Conservation (phyloP, 1,140 invertebrate genomes). For the Telenomus remus region DNA sequence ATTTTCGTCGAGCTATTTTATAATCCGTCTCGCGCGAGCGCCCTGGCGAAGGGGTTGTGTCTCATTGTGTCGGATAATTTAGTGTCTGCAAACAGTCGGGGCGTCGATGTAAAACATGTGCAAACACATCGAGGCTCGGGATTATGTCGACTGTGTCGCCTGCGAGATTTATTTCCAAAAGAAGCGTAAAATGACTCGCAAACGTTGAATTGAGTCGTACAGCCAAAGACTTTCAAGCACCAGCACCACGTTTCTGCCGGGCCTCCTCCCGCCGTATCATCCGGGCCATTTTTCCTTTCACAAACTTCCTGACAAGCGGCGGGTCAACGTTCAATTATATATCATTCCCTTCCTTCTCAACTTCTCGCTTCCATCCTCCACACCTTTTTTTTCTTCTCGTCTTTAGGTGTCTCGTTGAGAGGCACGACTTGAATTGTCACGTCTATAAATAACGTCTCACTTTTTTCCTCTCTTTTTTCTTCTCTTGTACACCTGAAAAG, state of each 20-base stretch:
- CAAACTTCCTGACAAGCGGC: conserved; percentile 26
- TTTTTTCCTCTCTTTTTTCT: too few species aligned
- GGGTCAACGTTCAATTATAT: conserved; percentile 43
- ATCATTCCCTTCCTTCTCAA: conserved; percentile 32
- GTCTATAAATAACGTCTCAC: conserved; percentile 30
- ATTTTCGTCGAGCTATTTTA: conserved; percentile 64
- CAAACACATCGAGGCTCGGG: conserved; percentile 67
- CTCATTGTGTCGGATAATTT: conserved; percentile 74
- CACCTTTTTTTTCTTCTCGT: not conserved
- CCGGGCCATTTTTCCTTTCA: conserved; percentile 38
- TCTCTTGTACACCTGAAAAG: too few species aligned
- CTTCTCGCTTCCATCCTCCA: conserved; percentile 20
- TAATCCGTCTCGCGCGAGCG: conserved; percentile 64
- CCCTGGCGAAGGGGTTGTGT: conserved; percentile 61
- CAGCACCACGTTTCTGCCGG: conserved; percentile 6
- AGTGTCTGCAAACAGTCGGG: conserved; percentile 75
- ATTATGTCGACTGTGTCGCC: conserved; percentile 63
- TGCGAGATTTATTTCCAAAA: conserved; percentile 63
- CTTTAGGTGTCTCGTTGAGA: conserved; percentile 7
- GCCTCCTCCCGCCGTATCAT: conserved; percentile 12
- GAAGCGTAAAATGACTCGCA: conserved; percentile 62
- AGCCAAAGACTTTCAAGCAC: conserved; percentile 41
- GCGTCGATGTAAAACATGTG: conserved; percentile 74
- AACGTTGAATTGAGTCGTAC: conserved; percentile 61
- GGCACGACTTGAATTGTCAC: conserved; percentile 16